A percentile compares a stretch with the other conserved stretches of the same genome.
Conservation (phyloP, 1,140 invertebrate genomes). For the Cryptotermes secundus region DNA sequence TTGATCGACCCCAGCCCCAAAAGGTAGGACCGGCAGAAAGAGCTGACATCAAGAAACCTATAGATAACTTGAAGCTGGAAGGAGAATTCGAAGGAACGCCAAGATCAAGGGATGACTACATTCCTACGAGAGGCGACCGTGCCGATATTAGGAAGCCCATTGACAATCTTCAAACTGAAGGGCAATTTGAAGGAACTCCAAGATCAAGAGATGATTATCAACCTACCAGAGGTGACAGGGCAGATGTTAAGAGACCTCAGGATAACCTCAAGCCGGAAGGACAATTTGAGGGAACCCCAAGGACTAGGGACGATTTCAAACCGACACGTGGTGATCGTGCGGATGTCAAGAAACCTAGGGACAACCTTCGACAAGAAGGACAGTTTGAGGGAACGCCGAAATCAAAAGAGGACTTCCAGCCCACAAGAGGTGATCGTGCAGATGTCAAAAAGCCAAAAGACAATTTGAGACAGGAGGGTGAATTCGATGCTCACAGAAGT, state of each 20-base stretch:
- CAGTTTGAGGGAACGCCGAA: slow-evolving; percentile 46
- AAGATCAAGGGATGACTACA: slow-evolving; percentile 47
- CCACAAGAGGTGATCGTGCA: slow-evolving; percentile 41
- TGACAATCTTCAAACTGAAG: slow-evolving; percentile 64
- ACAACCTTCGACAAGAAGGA: slow-evolving; percentile 59
- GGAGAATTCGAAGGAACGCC: slow-evolving; percentile 55
- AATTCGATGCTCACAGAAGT: slow-evolving; percentile 48
- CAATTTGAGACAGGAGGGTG: slow-evolving; percentile 43
- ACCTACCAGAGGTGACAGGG: slow-evolving; percentile 57
- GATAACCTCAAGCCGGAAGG: slow-evolving; percentile 46
- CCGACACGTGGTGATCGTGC: slow-evolving; percentile 53
- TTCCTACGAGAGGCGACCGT: slow-evolving; percentile 51
- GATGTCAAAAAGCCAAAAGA: slow-evolving; percentile 30
- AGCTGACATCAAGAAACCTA: slow-evolving; percentile 39
- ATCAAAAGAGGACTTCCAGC: slow-evolving; percentile 46
- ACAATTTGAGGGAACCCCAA: slow-evolving; percentile 43
- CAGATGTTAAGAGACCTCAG: slow-evolving; percentile 53
- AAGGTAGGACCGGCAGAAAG: slow-evolving; percentile 36
- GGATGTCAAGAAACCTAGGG: slow-evolving; percentile 48
- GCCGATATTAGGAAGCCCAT: slow-evolving; percentile 57
- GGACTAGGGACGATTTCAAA: slow-evolving; percentile 48
- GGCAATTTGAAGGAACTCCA: slow-evolving; percentile 55
- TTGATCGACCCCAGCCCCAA: slow-evolving; percentile 45
- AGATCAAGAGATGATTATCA: slow-evolving; percentile 58
- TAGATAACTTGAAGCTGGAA: slow-evolving; percentile 58